Conservation (phyloP, 1,140 invertebrate genomes). For the Melipona quadrifasciata region DNA sequence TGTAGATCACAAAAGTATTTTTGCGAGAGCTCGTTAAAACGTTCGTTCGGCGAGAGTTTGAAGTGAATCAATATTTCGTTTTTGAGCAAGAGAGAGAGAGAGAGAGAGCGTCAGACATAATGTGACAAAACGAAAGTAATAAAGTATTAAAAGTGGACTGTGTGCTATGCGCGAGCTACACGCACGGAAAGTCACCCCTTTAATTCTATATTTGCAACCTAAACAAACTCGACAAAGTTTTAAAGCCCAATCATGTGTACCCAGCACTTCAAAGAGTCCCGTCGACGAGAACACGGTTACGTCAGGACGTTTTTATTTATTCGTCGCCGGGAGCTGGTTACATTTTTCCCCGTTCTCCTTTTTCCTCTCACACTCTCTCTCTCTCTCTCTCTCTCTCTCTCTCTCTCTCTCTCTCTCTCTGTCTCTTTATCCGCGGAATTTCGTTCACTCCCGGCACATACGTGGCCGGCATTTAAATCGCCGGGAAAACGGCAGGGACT, state of each 20-base stretch:
- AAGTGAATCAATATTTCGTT: neutral
- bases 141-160: neutral
- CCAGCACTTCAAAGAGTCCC: neutral
- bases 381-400: neutral
- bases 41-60: neutral
- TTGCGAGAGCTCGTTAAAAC: neutral
- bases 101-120: neutral
- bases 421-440: conserved; percentile 14
- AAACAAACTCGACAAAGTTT: conserved; percentile 24
- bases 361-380: neutral
- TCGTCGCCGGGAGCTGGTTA: conserved; percentile 11
- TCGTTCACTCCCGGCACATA: conserved; percentile 11
- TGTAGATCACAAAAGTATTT: too few species aligned
- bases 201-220: neutral
- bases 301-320: conserved; percentile 23
- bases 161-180: neutral
- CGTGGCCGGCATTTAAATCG: conserved; percentile 34
- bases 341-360: conserved; percentile 16
- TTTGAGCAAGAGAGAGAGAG: neutral
- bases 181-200: neutral
- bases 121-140: neutral
- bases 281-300: conserved; percentile 6
- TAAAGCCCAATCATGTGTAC: conserved; percentile 9
- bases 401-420: neutral
- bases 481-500: conserved; percentile 15